Conservation (phyloP, 2,888 invertebrate species). For the Parnassius apollo region DNA sequence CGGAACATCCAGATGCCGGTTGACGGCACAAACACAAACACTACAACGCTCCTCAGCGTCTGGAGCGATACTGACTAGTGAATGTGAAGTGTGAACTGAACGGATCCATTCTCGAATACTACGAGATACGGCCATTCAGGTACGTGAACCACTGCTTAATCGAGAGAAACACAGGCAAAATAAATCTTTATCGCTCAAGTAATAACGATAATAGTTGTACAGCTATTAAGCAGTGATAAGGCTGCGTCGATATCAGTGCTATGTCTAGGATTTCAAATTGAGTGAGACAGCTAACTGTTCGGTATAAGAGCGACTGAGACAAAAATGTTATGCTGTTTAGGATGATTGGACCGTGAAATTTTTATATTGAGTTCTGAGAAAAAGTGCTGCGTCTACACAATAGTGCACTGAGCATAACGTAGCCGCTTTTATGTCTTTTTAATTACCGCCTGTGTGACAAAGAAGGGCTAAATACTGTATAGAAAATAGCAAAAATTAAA, state of each 20-base stretch:
- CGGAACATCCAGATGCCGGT: constrained; percentile 56
- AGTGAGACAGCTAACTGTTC: constrained; percentile 45
- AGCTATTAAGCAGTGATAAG: constrained; percentile 58
- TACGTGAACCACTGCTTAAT: constrained; percentile 69
- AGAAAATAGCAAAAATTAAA: neutral
- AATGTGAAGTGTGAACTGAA: constrained; percentile 54
- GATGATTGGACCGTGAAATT: constrained; percentile 76
- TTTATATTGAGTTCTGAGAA: constrained; percentile 71
- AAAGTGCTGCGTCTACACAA: constrained; percentile 67
- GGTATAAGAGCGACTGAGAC: constrained; percentile 44
- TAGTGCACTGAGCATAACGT: constrained; percentile 40
- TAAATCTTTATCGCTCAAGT: constrained; percentile 42
- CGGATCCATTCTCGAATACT: constrained; percentile 69
- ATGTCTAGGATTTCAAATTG: constrained; percentile 70
- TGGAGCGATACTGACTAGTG: constrained; percentile 54
- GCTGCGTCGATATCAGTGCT: constrained; percentile 78
- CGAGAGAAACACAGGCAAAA: constrained; percentile 46
- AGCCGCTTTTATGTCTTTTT: constrained; percentile 12
- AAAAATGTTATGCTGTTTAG: constrained; percentile 54
- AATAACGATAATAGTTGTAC: constrained; percentile 49
- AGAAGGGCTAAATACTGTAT: constrained; percentile 7
- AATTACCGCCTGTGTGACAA: constrained; percentile 7
- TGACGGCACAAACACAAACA: constrained; percentile 33
- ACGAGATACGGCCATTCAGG: constrained; percentile 75
- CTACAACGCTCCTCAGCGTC: constrained; percentile 36